Conservation (phyloP, 2,888 invertebrate species). For the Therioaphis trifolii region DNA sequence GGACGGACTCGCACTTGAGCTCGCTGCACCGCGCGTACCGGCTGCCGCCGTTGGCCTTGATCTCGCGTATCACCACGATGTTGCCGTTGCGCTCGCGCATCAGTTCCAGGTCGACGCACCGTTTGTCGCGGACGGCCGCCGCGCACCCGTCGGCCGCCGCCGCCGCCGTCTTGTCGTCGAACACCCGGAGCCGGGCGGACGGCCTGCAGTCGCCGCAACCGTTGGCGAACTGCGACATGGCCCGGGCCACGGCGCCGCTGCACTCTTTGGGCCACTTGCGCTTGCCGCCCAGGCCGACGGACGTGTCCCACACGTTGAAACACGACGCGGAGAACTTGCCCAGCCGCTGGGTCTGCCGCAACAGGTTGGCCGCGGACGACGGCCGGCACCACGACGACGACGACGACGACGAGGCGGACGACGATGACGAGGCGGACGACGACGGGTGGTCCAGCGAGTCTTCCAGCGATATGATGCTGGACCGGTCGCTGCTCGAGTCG, state of each 20-base stretch:
- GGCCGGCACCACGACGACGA: conserved; percentile 48
- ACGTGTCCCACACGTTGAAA: conserved; percentile 66
- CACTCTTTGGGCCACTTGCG: conserved; percentile 70
- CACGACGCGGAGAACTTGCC: conserved; percentile 65
- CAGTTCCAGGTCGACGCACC: conserved; percentile 69
- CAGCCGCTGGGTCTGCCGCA: conserved; percentile 64
- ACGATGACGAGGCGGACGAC: neutral
- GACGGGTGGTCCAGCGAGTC: conserved; percentile 69
- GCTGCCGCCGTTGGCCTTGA: conserved; percentile 69
- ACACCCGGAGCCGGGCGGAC: conserved; percentile 61
- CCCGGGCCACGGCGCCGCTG: conserved; percentile 70
- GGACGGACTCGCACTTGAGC: conserved; percentile 71
- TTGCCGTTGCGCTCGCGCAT: conserved; percentile 70
- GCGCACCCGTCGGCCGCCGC: conserved; percentile 38
- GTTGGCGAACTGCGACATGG: conserved; percentile 69
- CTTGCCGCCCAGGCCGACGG: neutral
- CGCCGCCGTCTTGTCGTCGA: conserved; percentile 25
- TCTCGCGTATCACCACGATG: conserved; percentile 70
- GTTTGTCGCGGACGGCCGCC: conserved; percentile 25
- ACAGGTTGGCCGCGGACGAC: neutral
- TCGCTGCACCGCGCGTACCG: conserved; percentile 70
- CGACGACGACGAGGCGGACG: conserved; percentile 1
- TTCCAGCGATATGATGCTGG: conserved; percentile 71
- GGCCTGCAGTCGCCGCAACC: conserved; percentile 47
- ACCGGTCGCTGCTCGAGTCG: conserved; percentile 71